Percentiles rank a stretch among this genome's conserved stretches.
Conservation (phyloP, 2,113 vertebrate genomes). For the Okapia johnstoni region DNA sequence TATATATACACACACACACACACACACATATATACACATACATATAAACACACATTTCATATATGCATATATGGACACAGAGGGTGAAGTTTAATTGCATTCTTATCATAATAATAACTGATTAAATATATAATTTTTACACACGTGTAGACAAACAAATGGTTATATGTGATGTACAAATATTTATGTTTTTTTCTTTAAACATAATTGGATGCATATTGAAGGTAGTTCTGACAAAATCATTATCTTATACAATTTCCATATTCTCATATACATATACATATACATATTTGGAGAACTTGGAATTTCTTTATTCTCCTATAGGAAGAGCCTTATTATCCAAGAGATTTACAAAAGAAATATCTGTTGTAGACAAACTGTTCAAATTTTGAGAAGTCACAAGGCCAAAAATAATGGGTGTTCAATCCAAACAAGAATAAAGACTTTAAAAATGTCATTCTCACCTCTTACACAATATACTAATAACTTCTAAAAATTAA, state of each 20-base stretch:
- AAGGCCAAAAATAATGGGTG: neutral
- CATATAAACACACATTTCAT: neutral
- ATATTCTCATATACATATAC: neutral
- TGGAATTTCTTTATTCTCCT: neutral
- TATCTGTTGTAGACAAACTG: neutral
- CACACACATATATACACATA: too few relatives aligned
- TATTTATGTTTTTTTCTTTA: neutral
- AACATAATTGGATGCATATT: neutral
- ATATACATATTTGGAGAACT: neutral
- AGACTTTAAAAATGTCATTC: neutral
- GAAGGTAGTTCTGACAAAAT: neutral
- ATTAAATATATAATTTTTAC: neutral
- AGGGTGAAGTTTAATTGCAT: neutral
- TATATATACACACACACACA: neutral
- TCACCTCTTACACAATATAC: neutral
- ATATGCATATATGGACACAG: neutral
- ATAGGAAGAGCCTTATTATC: neutral
- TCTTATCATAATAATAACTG: neutral
- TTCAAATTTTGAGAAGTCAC: neutral
- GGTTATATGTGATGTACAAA: neutral
- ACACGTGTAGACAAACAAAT: neutral
- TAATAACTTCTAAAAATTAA: neutral
- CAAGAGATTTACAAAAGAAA: conserved; percentile 11
- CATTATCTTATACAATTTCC: neutral
- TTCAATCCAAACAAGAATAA: neutral